phyloP scores from a whole-genome alignment of 1,140 invertebrate species.

The Oncopeltus fasciatus region DNA sequence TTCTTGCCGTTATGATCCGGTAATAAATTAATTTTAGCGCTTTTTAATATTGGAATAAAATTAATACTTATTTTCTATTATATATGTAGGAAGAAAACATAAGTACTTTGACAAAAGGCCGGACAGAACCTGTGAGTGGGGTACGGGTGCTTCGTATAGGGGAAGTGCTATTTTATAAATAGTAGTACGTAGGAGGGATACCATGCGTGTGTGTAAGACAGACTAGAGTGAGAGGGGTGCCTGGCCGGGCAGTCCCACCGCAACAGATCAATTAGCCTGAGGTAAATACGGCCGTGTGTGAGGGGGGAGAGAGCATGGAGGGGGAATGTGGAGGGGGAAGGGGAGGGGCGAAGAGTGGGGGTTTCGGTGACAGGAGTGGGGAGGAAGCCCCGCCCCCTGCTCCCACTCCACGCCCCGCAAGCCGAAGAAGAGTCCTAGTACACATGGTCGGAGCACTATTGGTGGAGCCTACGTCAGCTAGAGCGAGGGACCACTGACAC shows the following conservation, averaged over 20 bases:
- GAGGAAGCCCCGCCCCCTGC: background rate
- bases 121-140: too few relatives aligned
- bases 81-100: too few relatives aligned
- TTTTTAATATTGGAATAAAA: too few relatives aligned
- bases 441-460: conserved; percentile 8
- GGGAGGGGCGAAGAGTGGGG: background rate
- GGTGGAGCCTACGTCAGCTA: background rate
- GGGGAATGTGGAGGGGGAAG: background rate
- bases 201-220: background rate
- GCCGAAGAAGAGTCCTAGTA: background rate
- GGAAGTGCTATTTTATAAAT: background rate
- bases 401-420: background rate
- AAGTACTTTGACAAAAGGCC: too few relatives aligned
- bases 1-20: too few relatives aligned
- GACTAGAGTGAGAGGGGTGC: background rate
- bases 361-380: background rate
- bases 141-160: too few relatives aligned
- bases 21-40: too few relatives aligned
- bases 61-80: too few relatives aligned
- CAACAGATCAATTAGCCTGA: background rate
- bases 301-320: background rate
- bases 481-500: background rate
- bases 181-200: too few relatives aligned
- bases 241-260: background rate
- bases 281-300: background rate